Conservation (phyloP, 1,140 invertebrate genomes). For the Arctopsyche grandis region DNA sequence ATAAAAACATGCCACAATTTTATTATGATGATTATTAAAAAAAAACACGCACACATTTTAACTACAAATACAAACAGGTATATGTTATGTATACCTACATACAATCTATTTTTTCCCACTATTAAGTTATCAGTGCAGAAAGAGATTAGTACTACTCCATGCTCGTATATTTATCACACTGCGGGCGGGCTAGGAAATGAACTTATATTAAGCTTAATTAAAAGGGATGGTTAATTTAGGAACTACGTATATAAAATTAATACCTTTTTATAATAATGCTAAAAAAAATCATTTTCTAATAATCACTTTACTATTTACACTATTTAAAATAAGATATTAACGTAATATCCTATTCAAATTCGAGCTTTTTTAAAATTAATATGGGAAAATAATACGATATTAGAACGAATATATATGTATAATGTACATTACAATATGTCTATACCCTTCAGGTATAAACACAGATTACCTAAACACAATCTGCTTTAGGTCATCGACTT, state of each 20-base stretch:
- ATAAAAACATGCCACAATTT: neutral
- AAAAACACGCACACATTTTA: neutral
- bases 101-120: neutral
- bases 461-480: no score
- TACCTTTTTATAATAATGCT: no score
- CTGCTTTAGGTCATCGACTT: no score
- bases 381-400: no score
- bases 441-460: no score
- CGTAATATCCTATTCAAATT: no score
- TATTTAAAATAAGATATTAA: no score
- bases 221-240: neutral
- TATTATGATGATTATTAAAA: neutral
- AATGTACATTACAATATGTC: no score
- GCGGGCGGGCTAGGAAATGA: neutral
- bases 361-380: no score
- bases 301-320: no score
- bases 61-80: neutral
- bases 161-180: neutral
- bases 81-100: neutral
- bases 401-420: no score
- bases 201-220: constrained; percentile 11
- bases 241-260: neutral
- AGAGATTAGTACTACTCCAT: neutral
- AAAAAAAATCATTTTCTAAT: no score
- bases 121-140: neutral